Evolutionary conservation across 53 echinoderm and acorn worm genomes (phyloP), one percentile per base, ranked within the genome.

Genomic region (Mesocentrotus franciscanus): DNA sequence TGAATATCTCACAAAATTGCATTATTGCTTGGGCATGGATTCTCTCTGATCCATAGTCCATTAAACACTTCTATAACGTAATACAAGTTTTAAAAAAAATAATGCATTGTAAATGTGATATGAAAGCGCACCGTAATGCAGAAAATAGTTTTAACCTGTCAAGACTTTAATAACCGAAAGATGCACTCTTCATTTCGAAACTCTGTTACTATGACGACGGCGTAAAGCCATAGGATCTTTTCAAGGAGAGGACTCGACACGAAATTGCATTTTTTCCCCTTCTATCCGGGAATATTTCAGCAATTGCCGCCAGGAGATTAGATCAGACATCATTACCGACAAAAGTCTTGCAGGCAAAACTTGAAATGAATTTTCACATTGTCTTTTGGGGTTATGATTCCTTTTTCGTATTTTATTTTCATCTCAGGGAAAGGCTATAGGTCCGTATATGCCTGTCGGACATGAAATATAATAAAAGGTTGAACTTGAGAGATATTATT

Each of bases 241-340:
- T 87, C 56, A 58, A 87, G 58, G 29, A 26, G 58, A 27, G 13
- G 15, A 58, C 87, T 87, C 58, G 87, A 87, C 87, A 87, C 20
- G 87, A 57, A 87, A 87, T 87, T 87, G 87, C 87, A 87, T 57
- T 87, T 87, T 56, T 1, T n/a, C n/a, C n/a, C n/a, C n/a, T 58
- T 58, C 58, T 20, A 57, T 87, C 58, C 58, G 58, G 87, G 87
- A 87, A 58, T 87, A 87, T 81, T 42, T 16, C 58, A n/a, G 87
- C 57, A 13, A n/a, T 87, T 87, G 58, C 87, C 58, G 87, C 87
- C 56, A n/a, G 58, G 87, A 87, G 58, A 87, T 87, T 58, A 58
- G 57, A 87, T 87, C 87, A 87, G 87, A 87, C 56, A 87, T 87
- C 87, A 81, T 87, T 87, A 87, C 56, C n/a, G 58, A 22, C 87